Evolutionary conservation across 2,888 invertebrate species (phyloP).

Genomic region (Deilephila elpenor): DNA sequence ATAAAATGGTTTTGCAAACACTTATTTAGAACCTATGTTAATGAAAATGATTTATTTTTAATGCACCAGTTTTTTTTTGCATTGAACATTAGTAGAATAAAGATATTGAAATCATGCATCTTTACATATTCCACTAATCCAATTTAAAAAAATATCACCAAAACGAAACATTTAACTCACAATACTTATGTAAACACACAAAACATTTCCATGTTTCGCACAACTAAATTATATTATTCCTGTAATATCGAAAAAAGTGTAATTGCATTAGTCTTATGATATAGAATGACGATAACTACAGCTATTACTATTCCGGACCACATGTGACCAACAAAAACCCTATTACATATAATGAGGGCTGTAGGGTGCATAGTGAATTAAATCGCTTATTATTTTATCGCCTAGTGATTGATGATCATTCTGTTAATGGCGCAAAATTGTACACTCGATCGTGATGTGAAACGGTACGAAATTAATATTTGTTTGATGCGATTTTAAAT

Average conservation of each 20-base stretch:
- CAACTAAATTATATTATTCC: neutral
- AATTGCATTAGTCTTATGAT: constrained; percentile 34
- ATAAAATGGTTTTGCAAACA: no score
- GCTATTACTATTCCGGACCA: constrained; percentile 43
- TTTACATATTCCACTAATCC: no score
- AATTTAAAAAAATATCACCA: no score
- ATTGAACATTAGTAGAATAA: no score
- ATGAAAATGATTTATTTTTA: no score
- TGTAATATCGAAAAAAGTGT: constrained; percentile 27
- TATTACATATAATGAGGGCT: constrained; percentile 64
- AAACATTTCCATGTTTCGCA: neutral
- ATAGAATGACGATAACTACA: constrained; percentile 13
- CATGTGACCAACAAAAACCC: constrained; percentile 72
- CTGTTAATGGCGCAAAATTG: constrained; percentile 61
- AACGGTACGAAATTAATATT: constrained; percentile 34
- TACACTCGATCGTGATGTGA: constrained; percentile 45
- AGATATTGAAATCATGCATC: no score
- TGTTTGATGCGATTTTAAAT: constrained; percentile 11
- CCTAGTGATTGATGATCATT: constrained; percentile 68
- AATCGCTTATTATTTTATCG: constrained; percentile 76
- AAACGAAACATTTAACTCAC: no score
- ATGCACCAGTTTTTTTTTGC: no score
- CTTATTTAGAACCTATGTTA: no score
- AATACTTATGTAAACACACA: no score
- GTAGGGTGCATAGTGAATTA: constrained; percentile 77